Percentiles rank a stretch among this genome's conserved stretches.
These are phyloP conservation scores for Lynx canadensis DNA, from an alignment of 2,113 vertebrate species.

Conservation along the genomic window DNA sequence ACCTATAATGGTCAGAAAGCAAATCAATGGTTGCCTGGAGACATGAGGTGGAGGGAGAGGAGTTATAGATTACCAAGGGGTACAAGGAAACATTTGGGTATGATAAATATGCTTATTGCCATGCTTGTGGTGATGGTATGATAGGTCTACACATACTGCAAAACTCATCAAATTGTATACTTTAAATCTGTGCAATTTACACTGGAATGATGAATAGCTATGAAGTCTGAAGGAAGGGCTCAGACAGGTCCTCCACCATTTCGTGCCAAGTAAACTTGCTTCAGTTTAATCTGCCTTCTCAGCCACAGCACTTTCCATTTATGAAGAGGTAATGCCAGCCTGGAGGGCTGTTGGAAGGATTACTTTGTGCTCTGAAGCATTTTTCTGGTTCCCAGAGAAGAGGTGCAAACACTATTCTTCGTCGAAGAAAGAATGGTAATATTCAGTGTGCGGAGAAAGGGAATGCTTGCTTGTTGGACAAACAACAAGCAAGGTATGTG, in stretches of 20 bases:
- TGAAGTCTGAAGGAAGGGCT: not conserved
- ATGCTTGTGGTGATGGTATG: not conserved
- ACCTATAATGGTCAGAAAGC: not conserved
- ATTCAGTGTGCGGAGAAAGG: not conserved
- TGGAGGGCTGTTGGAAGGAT: constrained; percentile 49
- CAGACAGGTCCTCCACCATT: not conserved
- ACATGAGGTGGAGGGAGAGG: not conserved
- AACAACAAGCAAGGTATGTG: constrained; percentile 14
- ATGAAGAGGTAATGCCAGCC: constrained; percentile 6
- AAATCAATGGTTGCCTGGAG: not conserved
- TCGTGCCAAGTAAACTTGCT: constrained; percentile 11
- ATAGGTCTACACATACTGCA: not conserved
- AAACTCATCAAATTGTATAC: not conserved
- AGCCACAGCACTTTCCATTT: not conserved
- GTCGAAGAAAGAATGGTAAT: not conserved
- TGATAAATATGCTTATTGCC: not conserved
- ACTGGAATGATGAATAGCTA: not conserved
- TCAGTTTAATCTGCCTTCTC: constrained; percentile 39
- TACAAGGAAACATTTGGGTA: not conserved
- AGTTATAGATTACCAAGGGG: not conserved
- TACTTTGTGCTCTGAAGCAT: constrained; percentile 44
- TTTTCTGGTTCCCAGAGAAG: constrained; percentile 53
- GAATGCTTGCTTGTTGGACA: not conserved
- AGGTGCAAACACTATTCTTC: constrained; percentile 50
- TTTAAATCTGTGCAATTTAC: not conserved